Base-by-base conservation (phyloP, 2,797 vertebrate species). In the Decapterus maruadsi region DNA sequence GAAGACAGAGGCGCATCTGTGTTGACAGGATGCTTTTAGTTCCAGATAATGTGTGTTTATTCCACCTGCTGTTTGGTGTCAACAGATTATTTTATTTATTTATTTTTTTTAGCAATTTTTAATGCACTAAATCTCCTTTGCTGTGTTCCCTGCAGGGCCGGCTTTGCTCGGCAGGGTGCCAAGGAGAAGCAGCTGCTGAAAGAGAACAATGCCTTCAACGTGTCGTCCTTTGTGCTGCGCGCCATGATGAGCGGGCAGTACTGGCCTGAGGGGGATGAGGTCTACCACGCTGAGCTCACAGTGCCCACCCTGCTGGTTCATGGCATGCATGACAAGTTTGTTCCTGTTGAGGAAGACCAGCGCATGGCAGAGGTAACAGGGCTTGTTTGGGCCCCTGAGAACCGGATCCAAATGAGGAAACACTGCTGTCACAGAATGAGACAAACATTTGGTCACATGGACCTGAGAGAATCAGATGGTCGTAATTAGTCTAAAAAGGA, bases 241-340 rank as follows among this genome's bases (percentile, higher is more conserved):
- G 96, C 98, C 89, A 99, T 96, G 95, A 99, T 99, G 98, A 97
- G 97, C 0, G 98, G 98, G 1, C 98, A 99, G 94, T 99, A 99
- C 94, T 99, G 98, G 98, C 98, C 98, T 0, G 98, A 99, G 89
- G 98, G 98, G 0, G 98, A 99, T 0, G 98, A 99, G 88, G 96
- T 98, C 57, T 99, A 99, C 90, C 98, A 99, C 0, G 97, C 97
- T 0, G 98, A 99, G 89, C 94, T 99, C 79, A 97, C 97, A 0
- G 97, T 98, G 78, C 98, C 98, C 0, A 94, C 95, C 54, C 94
- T 99, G 81, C 95, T 99, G 12, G 97, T 99, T 4, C 98, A 99
- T 0, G 98, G 98, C 72, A 97, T 99, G 97, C 96, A 98, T 0
- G 98, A 99, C 93, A 98, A 96, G 88, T 98, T 99, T 17, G 98